Evolutionary conservation across 2,888 invertebrate genomes (phyloP).

Genomic region (Choristoneura rosaceana): DNA sequence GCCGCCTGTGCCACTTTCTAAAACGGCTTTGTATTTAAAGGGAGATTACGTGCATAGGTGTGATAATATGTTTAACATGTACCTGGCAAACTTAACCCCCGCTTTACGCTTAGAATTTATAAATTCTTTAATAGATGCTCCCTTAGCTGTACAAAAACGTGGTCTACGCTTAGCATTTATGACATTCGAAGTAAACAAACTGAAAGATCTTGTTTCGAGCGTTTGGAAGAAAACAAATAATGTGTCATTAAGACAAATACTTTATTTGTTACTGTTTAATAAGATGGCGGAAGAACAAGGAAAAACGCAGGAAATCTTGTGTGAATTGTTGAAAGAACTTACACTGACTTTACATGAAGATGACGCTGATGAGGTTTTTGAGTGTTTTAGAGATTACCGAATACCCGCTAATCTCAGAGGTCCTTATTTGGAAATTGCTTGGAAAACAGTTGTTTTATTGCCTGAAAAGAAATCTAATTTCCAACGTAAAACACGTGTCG

Average conservation of each 20-base stretch:
- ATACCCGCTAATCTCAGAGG: constrained; percentile 52
- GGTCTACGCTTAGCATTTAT: constrained; percentile 64
- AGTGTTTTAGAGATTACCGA: constrained; percentile 46
- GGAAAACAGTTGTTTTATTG: constrained; percentile 56
- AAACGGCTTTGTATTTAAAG: constrained; percentile 41
- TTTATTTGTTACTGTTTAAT: constrained; percentile 56
- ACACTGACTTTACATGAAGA: constrained; percentile 56
- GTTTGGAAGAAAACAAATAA: constrained; percentile 63
- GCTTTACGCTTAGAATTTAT: constrained; percentile 56
- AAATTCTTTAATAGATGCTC: constrained; percentile 55
- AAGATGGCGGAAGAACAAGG: constrained; percentile 50
- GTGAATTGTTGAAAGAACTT: constrained; percentile 56
- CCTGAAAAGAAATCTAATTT: constrained; percentile 52
- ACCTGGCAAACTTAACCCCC: constrained; percentile 56
- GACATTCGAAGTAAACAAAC: constrained; percentile 55
- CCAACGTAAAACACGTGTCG: constrained; percentile 46
- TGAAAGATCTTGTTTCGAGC: constrained; percentile 51
- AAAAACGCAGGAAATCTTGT: constrained; percentile 50
- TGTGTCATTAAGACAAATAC: constrained; percentile 56
- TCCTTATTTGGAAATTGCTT: constrained; percentile 53
- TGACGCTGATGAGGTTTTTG: constrained; percentile 60
- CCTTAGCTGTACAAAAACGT: constrained; percentile 65
- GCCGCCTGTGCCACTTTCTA: constrained; percentile 26
- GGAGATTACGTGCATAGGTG: constrained; percentile 64
- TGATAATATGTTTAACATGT: constrained; percentile 60